These are phyloP conservation scores for Crypturellus undulatus DNA, from an alignment of 2,113 vertebrate species.

Conservation along the genomic window DNA sequence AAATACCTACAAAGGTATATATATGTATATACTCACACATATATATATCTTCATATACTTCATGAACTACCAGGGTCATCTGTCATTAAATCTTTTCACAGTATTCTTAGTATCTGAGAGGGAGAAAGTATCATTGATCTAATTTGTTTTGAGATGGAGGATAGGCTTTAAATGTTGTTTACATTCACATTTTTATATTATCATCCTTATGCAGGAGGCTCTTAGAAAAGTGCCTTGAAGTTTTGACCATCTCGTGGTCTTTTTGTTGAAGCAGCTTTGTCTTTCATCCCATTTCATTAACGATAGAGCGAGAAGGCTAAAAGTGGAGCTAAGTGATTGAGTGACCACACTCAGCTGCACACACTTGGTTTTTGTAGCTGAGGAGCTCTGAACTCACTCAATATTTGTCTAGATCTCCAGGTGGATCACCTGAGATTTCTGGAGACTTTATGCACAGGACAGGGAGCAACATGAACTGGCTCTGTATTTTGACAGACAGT, in stretches of 20 bases:
- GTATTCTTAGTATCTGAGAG: not conserved
- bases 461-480: not conserved
- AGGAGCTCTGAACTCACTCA: not conserved
- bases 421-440: not conserved
- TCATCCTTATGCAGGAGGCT: not conserved
- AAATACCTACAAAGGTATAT: not conserved
- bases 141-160: not conserved
- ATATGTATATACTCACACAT: not conserved
- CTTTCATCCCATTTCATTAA: not conserved
- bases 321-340: not conserved
- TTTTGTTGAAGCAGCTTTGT: not conserved
- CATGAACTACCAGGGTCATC: not conserved
- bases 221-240: not conserved
- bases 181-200: not conserved
- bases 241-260: not conserved
- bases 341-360: accelerated
- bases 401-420: accelerated
- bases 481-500: not conserved
- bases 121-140: not conserved
- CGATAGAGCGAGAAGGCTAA: not conserved
- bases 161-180: not conserved
- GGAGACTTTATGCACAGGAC: not conserved
- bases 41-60: not conserved
- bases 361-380: accelerated
- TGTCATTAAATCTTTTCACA: not conserved